Percentiles rank a stretch among this genome's conserved stretches.
phyloP scores from a whole-genome alignment of 1,140 invertebrate species.

The Microplitis demolitor region DNA sequence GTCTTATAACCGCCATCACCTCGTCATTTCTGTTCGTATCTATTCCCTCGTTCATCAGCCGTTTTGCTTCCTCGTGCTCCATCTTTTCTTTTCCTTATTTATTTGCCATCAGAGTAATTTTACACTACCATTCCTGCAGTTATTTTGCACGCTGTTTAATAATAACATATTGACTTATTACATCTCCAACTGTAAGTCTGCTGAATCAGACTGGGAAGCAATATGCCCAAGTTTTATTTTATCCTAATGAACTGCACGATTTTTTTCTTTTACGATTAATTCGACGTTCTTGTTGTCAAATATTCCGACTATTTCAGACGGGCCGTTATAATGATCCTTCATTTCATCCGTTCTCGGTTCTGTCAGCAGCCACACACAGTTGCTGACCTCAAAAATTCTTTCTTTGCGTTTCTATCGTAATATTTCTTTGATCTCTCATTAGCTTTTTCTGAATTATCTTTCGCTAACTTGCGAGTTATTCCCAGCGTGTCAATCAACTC shows the following conservation, averaged over 20 bases:
- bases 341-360: background rate
- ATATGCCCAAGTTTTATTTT: background rate
- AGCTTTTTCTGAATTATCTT: background rate
- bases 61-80: no score
- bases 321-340: background rate
- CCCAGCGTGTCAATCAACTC: background rate
- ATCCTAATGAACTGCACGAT: background rate
- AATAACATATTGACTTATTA: no score
- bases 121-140: no score
- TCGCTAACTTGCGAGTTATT: background rate
- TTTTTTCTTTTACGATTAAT: background rate
- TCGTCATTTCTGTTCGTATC: no score
- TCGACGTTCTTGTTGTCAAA: background rate
- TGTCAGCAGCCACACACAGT: background rate
- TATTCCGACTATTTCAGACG: background rate
- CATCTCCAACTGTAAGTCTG: no score
- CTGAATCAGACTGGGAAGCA: no score
- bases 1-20: no score
- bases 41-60: no score
- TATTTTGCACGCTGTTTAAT: no score
- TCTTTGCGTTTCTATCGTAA: background rate
- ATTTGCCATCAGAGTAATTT: no score
- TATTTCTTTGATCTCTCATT: slow-evolving; percentile 6
- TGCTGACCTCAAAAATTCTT: background rate
- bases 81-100: no score